phyloP scores from a whole-genome alignment of 2,113 vertebrate genomes.

The Toxostoma redivivum region DNA sequence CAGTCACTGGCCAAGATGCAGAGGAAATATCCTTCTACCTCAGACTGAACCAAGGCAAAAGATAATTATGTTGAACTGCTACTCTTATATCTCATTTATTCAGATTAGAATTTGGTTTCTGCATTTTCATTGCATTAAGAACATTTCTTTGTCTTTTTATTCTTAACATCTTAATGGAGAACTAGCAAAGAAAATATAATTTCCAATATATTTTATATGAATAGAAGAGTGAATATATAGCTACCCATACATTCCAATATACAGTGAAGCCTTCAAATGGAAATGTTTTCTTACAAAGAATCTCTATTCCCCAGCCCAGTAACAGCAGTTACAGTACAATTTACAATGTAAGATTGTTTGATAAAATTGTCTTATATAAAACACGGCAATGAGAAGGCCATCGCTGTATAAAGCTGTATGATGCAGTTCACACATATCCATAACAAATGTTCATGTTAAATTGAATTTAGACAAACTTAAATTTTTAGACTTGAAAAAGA shows the following conservation, averaged over 20 bases:
- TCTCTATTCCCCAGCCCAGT: not conserved
- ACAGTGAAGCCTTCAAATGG: constrained; percentile 22
- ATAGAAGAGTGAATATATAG: not conserved
- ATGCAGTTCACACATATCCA: not conserved
- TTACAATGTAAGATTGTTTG: not conserved
- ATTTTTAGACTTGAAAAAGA: not conserved
- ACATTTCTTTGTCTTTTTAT: not conserved
- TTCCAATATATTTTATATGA: not conserved
- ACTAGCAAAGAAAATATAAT: constrained; percentile 15
- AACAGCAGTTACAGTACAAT: not conserved
- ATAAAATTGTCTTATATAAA: not conserved
- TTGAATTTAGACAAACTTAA: constrained; percentile 7
- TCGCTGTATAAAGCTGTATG: not conserved
- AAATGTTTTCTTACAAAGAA: not conserved
- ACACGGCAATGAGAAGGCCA: not conserved
- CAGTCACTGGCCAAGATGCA: not conserved
- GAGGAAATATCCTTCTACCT: not conserved
- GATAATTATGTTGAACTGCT: not conserved
- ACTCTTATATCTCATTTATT: not conserved
- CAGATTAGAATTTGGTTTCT: not conserved
- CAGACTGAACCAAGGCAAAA: not conserved
- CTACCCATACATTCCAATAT: not conserved
- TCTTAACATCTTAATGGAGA: not conserved
- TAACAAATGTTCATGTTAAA: not conserved
- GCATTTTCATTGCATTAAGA: not conserved